A percentile compares a stretch with the other conserved stretches of the same genome.
Conservation (phyloP, 1,140 invertebrate genomes). For the Drusus annulatus region DNA sequence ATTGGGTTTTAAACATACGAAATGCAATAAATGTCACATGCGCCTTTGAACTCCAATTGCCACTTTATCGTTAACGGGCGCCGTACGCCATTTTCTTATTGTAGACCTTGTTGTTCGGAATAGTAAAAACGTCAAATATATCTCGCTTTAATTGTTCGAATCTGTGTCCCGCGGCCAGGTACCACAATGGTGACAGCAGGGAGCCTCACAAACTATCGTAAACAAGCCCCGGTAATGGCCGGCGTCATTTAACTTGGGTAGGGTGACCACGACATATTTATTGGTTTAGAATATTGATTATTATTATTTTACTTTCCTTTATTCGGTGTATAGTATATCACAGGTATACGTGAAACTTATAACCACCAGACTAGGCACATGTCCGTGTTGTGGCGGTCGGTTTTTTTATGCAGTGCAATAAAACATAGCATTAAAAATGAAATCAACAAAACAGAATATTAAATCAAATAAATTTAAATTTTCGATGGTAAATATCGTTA, state of each 20-base stretch:
- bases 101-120: slow-evolving; percentile 50
- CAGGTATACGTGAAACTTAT: no score
- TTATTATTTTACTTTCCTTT: no score
- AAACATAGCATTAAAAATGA: no score
- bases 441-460: no score
- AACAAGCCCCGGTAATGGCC: slow-evolving; percentile 26
- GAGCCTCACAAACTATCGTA: slow-evolving; percentile 34
- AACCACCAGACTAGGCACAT: no score
- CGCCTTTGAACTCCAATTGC: slow-evolving; percentile 50
- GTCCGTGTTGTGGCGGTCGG: no score
- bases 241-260: slow-evolving; percentile 25
- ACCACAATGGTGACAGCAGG: slow-evolving; percentile 35
- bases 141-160: slow-evolving; percentile 52
- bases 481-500: no score
- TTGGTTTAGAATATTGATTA: no score
- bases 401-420: no score
- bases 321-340: no score
- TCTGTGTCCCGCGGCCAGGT: slow-evolving; percentile 33
- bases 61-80: slow-evolving; percentile 52
- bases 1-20: neutral
- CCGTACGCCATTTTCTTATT: slow-evolving; percentile 42
- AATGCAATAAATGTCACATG: slow-evolving; percentile 50
- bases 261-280: slow-evolving; percentile 4
- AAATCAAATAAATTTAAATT: no score
- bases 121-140: slow-evolving; percentile 57